These are phyloP conservation scores for Semotilus atromaculatus DNA, from an alignment of 2,797 vertebrate genomes.

Conservation along the genomic window DNA sequence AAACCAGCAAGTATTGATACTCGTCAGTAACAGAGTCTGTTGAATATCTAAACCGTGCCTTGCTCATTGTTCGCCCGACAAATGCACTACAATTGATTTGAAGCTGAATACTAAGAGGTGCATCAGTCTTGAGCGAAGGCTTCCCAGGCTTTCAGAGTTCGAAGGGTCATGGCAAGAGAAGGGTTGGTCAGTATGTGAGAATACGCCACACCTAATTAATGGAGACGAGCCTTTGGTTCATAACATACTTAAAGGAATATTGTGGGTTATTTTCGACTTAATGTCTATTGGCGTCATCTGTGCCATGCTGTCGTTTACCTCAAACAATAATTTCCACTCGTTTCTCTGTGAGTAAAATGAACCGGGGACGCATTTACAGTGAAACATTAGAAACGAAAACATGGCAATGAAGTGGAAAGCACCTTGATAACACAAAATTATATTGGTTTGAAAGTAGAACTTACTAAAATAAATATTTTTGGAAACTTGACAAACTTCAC, in stretches of 20 bases:
- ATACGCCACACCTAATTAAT: constrained; percentile 35
- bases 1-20: constrained; percentile 57
- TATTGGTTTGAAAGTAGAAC: background rate
- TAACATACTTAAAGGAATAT: constrained; percentile 37
- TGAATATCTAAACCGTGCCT: constrained; percentile 58
- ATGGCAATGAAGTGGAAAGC: background rate
- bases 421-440: background rate
- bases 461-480: background rate
- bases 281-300: background rate
- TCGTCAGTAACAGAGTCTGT: constrained; percentile 57
- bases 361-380: background rate
- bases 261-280: background rate
- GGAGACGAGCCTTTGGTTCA: constrained; percentile 4
- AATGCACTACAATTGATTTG: constrained; percentile 58
- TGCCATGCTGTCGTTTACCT: background rate
- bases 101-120: constrained; percentile 55
- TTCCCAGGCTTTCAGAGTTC: constrained; percentile 37
- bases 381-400: background rate
- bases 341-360: background rate
- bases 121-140: constrained; percentile 34
- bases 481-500: background rate
- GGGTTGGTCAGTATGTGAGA: constrained; percentile 38
- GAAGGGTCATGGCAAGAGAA: constrained; percentile 40
- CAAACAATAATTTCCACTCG: background rate
- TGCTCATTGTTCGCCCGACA: constrained; percentile 58